phyloP scores from a whole-genome alignment of 2,888 invertebrate genomes.

The Cephus sareptanus region DNA sequence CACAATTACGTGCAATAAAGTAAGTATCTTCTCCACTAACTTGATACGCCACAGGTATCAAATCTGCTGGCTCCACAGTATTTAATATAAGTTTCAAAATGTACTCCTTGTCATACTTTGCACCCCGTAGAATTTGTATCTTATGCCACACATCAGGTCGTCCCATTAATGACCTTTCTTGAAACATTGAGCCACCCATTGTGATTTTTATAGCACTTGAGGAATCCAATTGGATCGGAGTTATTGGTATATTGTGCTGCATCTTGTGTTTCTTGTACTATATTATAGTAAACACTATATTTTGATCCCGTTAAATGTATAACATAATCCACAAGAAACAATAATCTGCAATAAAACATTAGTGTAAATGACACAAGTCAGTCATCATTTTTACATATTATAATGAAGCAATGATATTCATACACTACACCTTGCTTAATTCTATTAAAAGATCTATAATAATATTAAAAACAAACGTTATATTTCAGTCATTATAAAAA shows the following conservation, averaged over 20 bases:
- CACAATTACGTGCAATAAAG: constrained; percentile 68
- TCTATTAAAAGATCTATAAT: not conserved
- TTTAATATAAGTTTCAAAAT: constrained; percentile 65
- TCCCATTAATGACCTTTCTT: constrained; percentile 54
- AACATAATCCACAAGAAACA: not conserved
- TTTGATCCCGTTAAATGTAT: not conserved
- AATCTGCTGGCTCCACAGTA: constrained; percentile 66
- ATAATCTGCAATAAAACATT: not conserved
- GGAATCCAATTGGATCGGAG: constrained; percentile 44
- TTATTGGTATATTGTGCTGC: constrained; percentile 29
- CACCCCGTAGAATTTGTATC: constrained; percentile 53
- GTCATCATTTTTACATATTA: not conserved
- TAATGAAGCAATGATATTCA: not conserved
- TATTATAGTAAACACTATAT: not conserved
- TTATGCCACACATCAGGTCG: constrained; percentile 59
- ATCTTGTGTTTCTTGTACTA: constrained; percentile 8
- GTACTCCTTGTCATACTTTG: constrained; percentile 54
- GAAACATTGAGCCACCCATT: constrained; percentile 44
- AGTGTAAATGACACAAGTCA: not conserved
- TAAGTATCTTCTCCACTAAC: constrained; percentile 55
- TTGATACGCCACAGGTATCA: constrained; percentile 68
- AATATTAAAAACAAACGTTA: not conserved
- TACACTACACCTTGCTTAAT: not conserved
- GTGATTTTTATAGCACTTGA: constrained; percentile 47
- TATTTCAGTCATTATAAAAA: not conserved